Evolutionary conservation across 23 tunicate species (phyloP).

Genomic region (Botrylloides violaceus): DNA sequence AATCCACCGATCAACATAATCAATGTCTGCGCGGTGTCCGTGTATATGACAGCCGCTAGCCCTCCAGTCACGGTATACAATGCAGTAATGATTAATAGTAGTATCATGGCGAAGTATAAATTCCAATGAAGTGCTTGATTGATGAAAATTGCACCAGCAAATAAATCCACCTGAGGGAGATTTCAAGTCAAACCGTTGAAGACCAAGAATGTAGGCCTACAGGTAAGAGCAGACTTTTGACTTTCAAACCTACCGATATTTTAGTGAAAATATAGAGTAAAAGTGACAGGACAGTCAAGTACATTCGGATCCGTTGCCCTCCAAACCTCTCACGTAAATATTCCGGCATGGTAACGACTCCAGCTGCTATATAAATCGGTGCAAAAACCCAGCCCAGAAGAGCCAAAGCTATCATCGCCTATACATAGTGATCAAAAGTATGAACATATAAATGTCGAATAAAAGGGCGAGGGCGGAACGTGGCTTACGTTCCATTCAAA

Average conservation of each 20-base stretch:
- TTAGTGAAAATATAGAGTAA: conserved; percentile 80
- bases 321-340: conserved; percentile 85
- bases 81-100: conserved; percentile 76
- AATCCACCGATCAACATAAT: conserved; percentile 90
- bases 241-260: conserved; percentile 51
- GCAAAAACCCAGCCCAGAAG: conserved; percentile 91
- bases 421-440: too few relatives aligned
- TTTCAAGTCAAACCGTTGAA: too few relatives aligned
- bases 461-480: too few relatives aligned
- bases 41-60: conserved; percentile 92
- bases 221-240: too few relatives aligned
- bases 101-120: conserved; percentile 56
- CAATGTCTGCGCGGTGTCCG: conserved; percentile 89
- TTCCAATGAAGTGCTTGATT: conserved; percentile 70
- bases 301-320: conserved; percentile 85
- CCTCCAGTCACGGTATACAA: conserved; percentile 93
- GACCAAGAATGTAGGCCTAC: too few relatives aligned
- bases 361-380: conserved; percentile 84
- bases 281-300: conserved; percentile 61
- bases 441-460: too few relatives aligned
- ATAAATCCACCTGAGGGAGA: conserved; percentile 79
- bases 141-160: conserved; percentile 92
- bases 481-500: conserved; percentile 92
- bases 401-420: conserved; percentile 69
- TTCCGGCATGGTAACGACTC: conserved; percentile 95